Percentiles rank a stretch among this genome's conserved stretches.
Evolutionary conservation across 2,888 invertebrate species (phyloP).

Genomic region (Malacosoma neustria): DNA sequence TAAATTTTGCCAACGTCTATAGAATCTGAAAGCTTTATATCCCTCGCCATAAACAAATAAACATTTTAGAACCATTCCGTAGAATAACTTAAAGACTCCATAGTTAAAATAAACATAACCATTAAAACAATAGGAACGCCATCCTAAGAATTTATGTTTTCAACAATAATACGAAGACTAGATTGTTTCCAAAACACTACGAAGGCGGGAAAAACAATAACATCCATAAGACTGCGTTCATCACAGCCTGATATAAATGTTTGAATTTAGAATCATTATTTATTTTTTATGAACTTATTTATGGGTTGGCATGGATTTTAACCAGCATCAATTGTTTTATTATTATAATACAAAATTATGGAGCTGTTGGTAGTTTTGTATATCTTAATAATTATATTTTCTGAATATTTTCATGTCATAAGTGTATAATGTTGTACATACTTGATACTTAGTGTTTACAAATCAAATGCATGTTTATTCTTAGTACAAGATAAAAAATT

Average conservation of each 20-base stretch:
- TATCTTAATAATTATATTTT: too few species aligned
- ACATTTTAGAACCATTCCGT: not conserved
- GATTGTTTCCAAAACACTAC: slow-evolving; percentile 68
- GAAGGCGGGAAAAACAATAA: slow-evolving; percentile 54
- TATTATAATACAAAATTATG: too few species aligned
- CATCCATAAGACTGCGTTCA: slow-evolving; percentile 52
- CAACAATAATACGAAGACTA: slow-evolving; percentile 38
- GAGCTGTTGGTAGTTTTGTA: too few species aligned
- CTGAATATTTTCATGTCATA: too few species aligned
- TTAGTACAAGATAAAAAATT: too few species aligned
- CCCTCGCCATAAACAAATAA: not conserved
- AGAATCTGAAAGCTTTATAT: not conserved
- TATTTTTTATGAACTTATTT: too few species aligned
- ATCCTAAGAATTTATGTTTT: slow-evolving; percentile 62
- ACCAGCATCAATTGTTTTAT: too few species aligned
- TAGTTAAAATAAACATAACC: slow-evolving; percentile 1
- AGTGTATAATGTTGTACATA: too few species aligned
- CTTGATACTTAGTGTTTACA: too few species aligned
- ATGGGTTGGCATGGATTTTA: too few species aligned
- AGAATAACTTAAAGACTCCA: not conserved
- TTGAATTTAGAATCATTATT: not conserved
- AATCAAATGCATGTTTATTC: too few species aligned
- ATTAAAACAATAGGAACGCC: slow-evolving; percentile 38
- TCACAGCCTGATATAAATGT: not conserved
- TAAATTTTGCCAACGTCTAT: too few species aligned